These are phyloP conservation scores for Palythoa heliodiscus DNA, from an alignment of 92 coral and sea anemone species.

Conservation along the genomic window DNA sequence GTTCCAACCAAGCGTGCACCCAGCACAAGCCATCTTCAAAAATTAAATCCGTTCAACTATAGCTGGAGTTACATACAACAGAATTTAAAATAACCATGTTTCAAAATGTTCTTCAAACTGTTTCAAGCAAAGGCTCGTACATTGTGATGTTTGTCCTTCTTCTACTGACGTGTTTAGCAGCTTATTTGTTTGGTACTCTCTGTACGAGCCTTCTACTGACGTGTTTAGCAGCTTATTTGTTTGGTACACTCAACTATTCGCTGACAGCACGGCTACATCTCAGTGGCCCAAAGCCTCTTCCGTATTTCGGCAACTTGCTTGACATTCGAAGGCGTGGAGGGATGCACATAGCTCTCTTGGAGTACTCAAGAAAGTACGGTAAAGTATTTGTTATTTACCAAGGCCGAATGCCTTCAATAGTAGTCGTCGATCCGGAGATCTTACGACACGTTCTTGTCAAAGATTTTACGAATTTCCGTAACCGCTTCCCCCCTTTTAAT, in stretches of 20 bases:
- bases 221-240: conserved; percentile 3
- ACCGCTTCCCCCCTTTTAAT: conserved; percentile 12
- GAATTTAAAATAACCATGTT: background rate
- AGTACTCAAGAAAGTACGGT: conserved; percentile 33
- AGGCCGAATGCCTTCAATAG: conserved; percentile 35
- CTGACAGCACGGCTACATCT: conserved; percentile 8
- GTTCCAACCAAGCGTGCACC: background rate
- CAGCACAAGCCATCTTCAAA: background rate
- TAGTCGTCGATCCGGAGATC: conserved; percentile 23
- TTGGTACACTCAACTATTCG: conserved; percentile 11
- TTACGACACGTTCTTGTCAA: conserved; percentile 25
- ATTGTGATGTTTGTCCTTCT: background rate
- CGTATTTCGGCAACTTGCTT: conserved; percentile 30
- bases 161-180: background rate
- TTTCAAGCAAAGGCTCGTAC: background rate
- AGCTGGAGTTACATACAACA: background rate
- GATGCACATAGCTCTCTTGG: conserved; percentile 30
- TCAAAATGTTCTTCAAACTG: conserved; percentile 3
- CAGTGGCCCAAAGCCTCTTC: conserved; percentile 10
- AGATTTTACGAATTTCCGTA: conserved; percentile 13
- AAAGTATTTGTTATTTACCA: conserved; percentile 11
- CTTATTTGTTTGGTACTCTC: conserved; percentile 20
- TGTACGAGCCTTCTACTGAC: too few species aligned
- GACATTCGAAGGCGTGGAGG: conserved; percentile 31
- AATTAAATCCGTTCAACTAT: too few species aligned